phyloP scores from a whole-genome alignment of 1,140 invertebrate species.

The Orussus abietinus region DNA sequence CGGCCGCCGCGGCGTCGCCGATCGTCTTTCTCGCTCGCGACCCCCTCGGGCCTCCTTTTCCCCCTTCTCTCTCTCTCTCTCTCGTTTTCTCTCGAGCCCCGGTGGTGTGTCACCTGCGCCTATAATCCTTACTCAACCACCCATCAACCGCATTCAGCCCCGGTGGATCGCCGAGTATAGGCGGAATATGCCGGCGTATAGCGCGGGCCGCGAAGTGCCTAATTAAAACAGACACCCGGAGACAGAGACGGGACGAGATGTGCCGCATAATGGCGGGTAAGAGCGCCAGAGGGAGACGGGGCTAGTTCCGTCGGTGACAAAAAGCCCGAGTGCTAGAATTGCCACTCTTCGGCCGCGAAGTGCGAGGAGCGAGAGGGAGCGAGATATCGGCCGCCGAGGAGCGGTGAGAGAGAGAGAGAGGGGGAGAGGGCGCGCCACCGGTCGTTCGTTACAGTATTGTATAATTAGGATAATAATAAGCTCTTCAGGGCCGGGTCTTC shows the following conservation, averaged over 20 bases:
- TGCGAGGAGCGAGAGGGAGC: slow-evolving; percentile 35
- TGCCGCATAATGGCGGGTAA: slow-evolving; percentile 36
- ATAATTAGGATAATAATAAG: slow-evolving; percentile 56
- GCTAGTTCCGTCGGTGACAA: slow-evolving; percentile 41
- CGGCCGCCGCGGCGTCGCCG: no score
- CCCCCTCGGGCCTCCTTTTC: slow-evolving; percentile 6
- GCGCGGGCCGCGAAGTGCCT: slow-evolving; percentile 44
- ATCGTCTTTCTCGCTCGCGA: slow-evolving; percentile 12
- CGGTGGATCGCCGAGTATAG: slow-evolving; percentile 41
- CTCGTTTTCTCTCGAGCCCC: slow-evolving; percentile 19
- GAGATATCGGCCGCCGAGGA: slow-evolving; percentile 17
- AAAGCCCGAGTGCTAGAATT: slow-evolving; percentile 51
- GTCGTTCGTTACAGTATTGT: slow-evolving; percentile 49
- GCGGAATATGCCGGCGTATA: slow-evolving; percentile 26
- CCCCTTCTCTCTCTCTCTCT: slow-evolving; percentile 2
- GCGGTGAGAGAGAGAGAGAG: slow-evolving; percentile 20
- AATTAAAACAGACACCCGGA: slow-evolving; percentile 53
- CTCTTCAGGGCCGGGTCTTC: slow-evolving; percentile 39
- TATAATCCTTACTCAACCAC: slow-evolving; percentile 52
- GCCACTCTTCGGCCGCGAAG: slow-evolving; percentile 49
- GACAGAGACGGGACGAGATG: slow-evolving; percentile 31
- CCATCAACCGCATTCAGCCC: slow-evolving; percentile 45
- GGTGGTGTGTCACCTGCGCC: slow-evolving; percentile 36
- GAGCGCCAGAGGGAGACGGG: slow-evolving; percentile 30
- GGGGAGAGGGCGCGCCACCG: slow-evolving; percentile 6